Evolutionary conservation across 2,113 vertebrate genomes (phyloP).

Genomic region (Forbesichthys agassizii): DNA sequence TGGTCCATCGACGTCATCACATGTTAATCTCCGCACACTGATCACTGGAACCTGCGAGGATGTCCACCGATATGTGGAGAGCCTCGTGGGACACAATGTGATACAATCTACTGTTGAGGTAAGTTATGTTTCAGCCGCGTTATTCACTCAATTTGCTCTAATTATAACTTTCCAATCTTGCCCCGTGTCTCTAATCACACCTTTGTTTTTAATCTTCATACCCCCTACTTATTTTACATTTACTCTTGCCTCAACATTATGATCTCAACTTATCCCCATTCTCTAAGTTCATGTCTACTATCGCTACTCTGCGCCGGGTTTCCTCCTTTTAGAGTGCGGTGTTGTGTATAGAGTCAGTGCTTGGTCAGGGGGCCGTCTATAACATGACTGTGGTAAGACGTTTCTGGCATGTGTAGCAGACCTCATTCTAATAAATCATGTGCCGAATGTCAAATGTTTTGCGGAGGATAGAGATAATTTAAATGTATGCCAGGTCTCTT

Average conservation of each 20-base stretch:
- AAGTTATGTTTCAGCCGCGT: slow-evolving; percentile 5
- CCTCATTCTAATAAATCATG: slow-evolving; percentile 22
- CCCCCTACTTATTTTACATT: slow-evolving; percentile 24
- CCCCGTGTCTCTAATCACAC: slow-evolving; percentile 25
- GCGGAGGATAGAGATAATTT: too few relatives aligned
- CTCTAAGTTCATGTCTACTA: slow-evolving; percentile 48
- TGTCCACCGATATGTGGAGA: slow-evolving; percentile 65
- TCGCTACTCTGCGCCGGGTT: slow-evolving; percentile 16
- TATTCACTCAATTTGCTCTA: slow-evolving; percentile 29
- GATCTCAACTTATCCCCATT: slow-evolving; percentile 53
- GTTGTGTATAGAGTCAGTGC: slow-evolving; percentile 73
- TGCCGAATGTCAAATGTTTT: slow-evolving; percentile 19
- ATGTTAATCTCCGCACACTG: slow-evolving; percentile 50
- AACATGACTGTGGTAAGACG: slow-evolving; percentile 74
- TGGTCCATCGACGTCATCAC: neutral
- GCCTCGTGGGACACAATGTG: slow-evolving; percentile 64
- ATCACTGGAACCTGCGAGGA: slow-evolving; percentile 58
- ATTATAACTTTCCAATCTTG: slow-evolving; percentile 41
- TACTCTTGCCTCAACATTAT: slow-evolving; percentile 46
- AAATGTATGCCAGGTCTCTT: too few relatives aligned
- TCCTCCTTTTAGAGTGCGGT: slow-evolving; percentile 69
- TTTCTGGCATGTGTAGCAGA: slow-evolving; percentile 4
- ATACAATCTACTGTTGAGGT: slow-evolving; percentile 70
- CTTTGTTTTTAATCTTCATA: neutral
- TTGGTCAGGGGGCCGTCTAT: slow-evolving; percentile 74